A percentile compares a stretch with the other conserved stretches of the same genome.
These are phyloP conservation scores for Melanostoma mellinum DNA, from an alignment of 2,888 invertebrate species.

Conservation along the genomic window DNA sequence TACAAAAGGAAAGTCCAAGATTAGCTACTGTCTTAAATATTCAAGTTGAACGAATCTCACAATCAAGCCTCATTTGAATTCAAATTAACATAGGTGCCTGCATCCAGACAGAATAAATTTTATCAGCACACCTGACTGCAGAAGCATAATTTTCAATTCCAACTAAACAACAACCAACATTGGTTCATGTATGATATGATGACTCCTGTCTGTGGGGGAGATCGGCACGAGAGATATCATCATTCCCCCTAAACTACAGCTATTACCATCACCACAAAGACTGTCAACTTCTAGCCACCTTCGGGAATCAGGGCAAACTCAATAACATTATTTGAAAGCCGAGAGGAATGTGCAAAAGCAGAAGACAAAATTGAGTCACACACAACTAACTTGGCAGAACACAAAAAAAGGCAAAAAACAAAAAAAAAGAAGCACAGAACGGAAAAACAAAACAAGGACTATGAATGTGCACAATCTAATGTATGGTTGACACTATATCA, in stretches of 20 bases:
- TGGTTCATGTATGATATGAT: too few relatives aligned
- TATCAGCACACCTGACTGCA: too few relatives aligned
- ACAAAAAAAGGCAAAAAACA: background rate
- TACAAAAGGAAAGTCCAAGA: too few relatives aligned
- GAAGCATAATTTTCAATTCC: too few relatives aligned
- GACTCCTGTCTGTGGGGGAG: too few relatives aligned
- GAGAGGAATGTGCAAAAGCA: slow-evolving; percentile 11
- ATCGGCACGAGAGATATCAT: background rate
- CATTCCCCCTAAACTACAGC: slow-evolving; percentile 1
- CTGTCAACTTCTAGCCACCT: slow-evolving; percentile 22
- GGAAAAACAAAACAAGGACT: slow-evolving; percentile 29
- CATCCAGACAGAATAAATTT: too few relatives aligned
- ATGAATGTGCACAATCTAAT: slow-evolving; percentile 46
- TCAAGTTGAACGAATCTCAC: too few relatives aligned
- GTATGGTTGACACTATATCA: slow-evolving; percentile 39
- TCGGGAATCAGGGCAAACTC: slow-evolving; percentile 31
- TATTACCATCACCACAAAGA: slow-evolving; percentile 16
- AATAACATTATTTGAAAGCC: slow-evolving; percentile 45
- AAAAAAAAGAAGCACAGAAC: slow-evolving; percentile 11
- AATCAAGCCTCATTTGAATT: too few relatives aligned
- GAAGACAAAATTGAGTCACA: slow-evolving; percentile 55
- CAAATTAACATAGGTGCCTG: too few relatives aligned
- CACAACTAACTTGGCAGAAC: slow-evolving; percentile 30
- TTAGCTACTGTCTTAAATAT: too few relatives aligned
- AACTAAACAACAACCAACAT: too few relatives aligned